Evolutionary conservation across 2,888 invertebrate species (phyloP), one percentile per base, ranked within the genome.

Genomic region (Apodemia hepburni): DNA sequence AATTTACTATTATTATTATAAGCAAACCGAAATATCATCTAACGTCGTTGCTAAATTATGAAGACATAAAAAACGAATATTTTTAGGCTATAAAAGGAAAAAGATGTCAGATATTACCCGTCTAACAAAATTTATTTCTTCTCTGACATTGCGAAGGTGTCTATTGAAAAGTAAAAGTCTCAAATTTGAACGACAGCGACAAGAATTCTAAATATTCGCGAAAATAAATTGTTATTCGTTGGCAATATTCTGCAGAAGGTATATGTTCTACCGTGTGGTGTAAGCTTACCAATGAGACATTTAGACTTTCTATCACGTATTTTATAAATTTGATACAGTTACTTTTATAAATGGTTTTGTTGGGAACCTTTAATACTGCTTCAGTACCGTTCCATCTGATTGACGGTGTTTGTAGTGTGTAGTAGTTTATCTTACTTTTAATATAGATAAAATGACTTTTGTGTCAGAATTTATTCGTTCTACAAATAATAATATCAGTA

Each of bases 271-370:
- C 27, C 54, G 27, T 15, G 22, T 27, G 27, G 54, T 54, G 54
- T 54, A 5, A 54, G 54, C 27, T 54, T 54, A 54, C 27, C 66
- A 66, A 71, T 71, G 68, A 69, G 66, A 61, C 64, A 64, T 66
- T 64, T 64, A 59, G 66, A 64, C 60, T 64, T 64, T 61, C 64
- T 60, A 64, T 68, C 69, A 71, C 71, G 71, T 70, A 66, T 67
- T 68, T 68, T 68, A 68, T 70, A 70, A 70, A 71, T 68, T 69
- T 70, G 66, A 71, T 71, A 68, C 60, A 66, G 67, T 70, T 66
- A 61, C 64, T 68, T 61, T 62, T 64, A 47, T 65, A 61, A 62
- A 66, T 64, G 66, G 64, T 64, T 58, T 64, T 61, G 61, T 62
- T 58, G 60, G 61, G 58, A 57, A 64, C 61, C 61, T 42, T 42